Base-by-base conservation (phyloP, 2,888 invertebrate species). In the Parnassius glacialis region DNA sequence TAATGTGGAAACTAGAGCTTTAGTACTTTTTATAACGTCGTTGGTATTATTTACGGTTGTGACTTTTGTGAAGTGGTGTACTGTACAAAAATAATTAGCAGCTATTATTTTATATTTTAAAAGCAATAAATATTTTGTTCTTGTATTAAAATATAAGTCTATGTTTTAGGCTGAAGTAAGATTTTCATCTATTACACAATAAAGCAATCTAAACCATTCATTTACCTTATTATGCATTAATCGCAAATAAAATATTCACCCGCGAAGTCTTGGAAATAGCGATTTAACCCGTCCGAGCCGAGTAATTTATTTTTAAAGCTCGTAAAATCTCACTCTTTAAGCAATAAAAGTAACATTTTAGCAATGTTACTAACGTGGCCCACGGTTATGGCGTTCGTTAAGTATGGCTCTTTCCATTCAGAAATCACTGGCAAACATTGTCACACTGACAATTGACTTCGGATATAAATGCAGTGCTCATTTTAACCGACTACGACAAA, bases 271-370 rank as follows among this genome's bases (percentile, higher is more conserved):
- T 76, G 74, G 74, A 78, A 82, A 79, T 79, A 80, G 78, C 77
- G 81, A 84, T 84, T 84, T 83, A 82, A 78, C 76, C 68, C 70
- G 75, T 80, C 77, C 76, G 79, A 77, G 74, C 68, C 79, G 70
- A 80, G 84, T 84, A 84, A 90, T 89, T 90, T 89, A 90, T 88
- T 88, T 89, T 88, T 79, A 87, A 87, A 78, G 86, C 81, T 85
- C 90, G 76, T 91, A 90, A 90, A 90, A 84, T 86, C 87, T 87
- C 90, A 90, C 87, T 90, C 81, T 86, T 87, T 74, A 74, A 83
- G 86, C 80, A 80, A 83, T 90, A 89, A 91, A 90, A 81, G 84
- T 84, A 89, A 89, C 87, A 89, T 90, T 88, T 89, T 84, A 87
- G 80, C 81, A 71, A 74, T 79, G 78, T 83, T 83, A 83, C 76